Percentiles rank a stretch among this genome's conserved stretches.
Conservation (phyloP, 1,140 invertebrate genomes). For the Meteorus sp. region DNA sequence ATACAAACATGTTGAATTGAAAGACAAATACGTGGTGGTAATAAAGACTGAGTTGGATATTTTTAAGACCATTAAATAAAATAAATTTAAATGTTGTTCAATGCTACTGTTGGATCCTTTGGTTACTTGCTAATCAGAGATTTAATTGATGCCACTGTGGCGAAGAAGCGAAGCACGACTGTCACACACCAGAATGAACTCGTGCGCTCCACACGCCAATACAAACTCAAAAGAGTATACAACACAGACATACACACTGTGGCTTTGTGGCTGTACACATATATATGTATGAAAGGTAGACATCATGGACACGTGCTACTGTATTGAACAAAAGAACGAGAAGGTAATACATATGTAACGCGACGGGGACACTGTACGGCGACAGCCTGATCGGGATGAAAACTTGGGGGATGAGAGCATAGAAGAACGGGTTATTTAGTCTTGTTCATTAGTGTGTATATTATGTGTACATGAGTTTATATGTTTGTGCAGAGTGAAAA, state of each 20-base stretch:
- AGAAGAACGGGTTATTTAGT: constrained; percentile 42
- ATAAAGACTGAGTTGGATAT: too few species aligned
- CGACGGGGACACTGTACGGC: constrained; percentile 26
- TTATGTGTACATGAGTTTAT: too few species aligned
- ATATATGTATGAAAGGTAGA: too few species aligned
- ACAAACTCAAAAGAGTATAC: too few species aligned
- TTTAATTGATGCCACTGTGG: constrained; percentile 49
- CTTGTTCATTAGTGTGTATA: constrained; percentile 45
- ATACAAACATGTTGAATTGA: too few species aligned
- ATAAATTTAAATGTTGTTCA: too few species aligned
- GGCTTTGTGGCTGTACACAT: constrained; percentile 10
- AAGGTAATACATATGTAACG: constrained; percentile 50
- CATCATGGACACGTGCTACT: constrained; percentile 21
- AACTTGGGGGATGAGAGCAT: constrained; percentile 26
- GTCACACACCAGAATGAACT: constrained; percentile 32
- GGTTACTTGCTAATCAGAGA: constrained; percentile 46
- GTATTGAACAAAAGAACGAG: constrained; percentile 36
- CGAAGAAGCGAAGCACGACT: constrained; percentile 37
- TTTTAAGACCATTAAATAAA: too few species aligned
- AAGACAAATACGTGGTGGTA: too few species aligned
- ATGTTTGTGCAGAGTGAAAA: too few species aligned
- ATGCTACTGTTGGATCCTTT: too few species aligned
- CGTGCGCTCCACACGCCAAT: neutral
- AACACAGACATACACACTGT: neutral
- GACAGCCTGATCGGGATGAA: constrained; percentile 10